Evolutionary conservation across 2,113 vertebrate genomes (phyloP).

Genomic region (Corythaixoides concolor): DNA sequence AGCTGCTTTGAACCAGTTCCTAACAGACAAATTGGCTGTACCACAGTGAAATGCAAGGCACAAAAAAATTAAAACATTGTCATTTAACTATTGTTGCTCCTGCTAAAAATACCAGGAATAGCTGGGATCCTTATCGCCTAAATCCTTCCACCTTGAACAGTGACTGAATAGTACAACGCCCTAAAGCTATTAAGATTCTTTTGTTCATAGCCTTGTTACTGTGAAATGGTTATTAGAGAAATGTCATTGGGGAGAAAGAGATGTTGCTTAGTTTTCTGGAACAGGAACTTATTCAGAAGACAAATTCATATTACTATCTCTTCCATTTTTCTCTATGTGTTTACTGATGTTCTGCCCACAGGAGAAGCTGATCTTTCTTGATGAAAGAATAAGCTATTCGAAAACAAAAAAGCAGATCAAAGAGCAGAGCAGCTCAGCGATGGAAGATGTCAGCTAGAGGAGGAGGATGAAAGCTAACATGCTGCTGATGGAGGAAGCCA

Average conservation of each 20-base stretch:
- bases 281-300: constrained; percentile 47
- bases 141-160: constrained; percentile 10
- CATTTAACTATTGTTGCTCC: not conserved
- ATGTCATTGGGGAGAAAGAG: constrained; percentile 5
- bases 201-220: constrained; percentile 4
- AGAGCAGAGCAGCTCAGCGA: not conserved
- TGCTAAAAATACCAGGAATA: not conserved
- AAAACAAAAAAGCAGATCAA: constrained; percentile 45
- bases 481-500: not conserved
- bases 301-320: constrained; percentile 15
- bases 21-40: not conserved
- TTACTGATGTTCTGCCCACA: constrained; percentile 14
- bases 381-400: constrained; percentile 24
- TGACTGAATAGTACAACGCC: not conserved
- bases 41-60: not conserved
- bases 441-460: not conserved
- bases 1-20: not conserved
- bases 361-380: constrained; percentile 16
- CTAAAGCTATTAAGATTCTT: constrained; percentile 29
- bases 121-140: not conserved
- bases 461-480: not conserved
- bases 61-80: not conserved
- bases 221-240: constrained; percentile 37
- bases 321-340: constrained; percentile 14
- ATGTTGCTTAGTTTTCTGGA: constrained; percentile 36